Conservation (phyloP, 2,113 vertebrate genomes). For the Thinocorus orbignyianus region DNA sequence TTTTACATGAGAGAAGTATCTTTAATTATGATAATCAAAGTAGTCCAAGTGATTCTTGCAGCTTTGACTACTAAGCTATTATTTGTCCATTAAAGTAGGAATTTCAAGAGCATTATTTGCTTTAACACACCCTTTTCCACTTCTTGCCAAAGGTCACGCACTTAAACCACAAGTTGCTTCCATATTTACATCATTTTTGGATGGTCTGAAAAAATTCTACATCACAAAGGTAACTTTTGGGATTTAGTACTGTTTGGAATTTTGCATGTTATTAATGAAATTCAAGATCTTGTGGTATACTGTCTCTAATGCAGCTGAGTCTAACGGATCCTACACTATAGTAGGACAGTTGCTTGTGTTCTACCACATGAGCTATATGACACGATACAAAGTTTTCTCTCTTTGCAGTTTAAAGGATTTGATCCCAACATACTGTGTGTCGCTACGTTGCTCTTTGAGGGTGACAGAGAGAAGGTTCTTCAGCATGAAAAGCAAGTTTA, state of each 20-base stretch:
- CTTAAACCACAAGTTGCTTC: slow-evolving; percentile 99
- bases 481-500: slow-evolving; percentile 99
- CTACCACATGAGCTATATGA: not conserved
- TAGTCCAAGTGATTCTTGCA: not conserved
- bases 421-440: slow-evolving; percentile 91
- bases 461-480: slow-evolving; percentile 93
- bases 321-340: not conserved
- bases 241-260: not conserved
- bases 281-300: not conserved
- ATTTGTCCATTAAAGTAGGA: not conserved
- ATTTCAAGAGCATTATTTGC: slow-evolving; percentile 22
- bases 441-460: slow-evolving; percentile 95
- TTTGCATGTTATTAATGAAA: not conserved
- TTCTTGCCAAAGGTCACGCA: slow-evolving; percentile 85
- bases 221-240: slow-evolving; percentile 93
- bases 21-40: not conserved
- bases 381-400: slow-evolving; percentile 17
- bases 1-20: not conserved
- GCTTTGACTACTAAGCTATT: not conserved
- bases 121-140: slow-evolving; percentile 33
- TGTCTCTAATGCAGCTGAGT: not conserved
- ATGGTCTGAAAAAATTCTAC: slow-evolving; percentile 98
- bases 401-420: slow-evolving; percentile 96
- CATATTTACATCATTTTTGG: slow-evolving; percentile 97
- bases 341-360: not conserved